phyloP scores from a whole-genome alignment of 2,888 invertebrate species.

The Drosophila nr. fundita region DNA sequence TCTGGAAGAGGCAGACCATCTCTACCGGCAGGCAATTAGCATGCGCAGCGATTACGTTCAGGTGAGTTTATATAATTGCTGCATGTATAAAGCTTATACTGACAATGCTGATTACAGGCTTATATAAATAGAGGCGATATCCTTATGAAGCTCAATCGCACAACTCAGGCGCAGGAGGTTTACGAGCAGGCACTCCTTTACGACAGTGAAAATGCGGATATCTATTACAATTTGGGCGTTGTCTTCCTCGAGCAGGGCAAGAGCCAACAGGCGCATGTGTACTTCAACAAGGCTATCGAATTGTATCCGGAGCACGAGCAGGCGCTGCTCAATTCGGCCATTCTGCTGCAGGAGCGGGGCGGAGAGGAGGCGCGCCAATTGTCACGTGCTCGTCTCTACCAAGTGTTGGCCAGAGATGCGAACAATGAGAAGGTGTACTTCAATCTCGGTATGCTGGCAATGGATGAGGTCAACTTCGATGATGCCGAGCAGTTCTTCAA shows the following conservation, averaged over 20 bases:
- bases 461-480: conserved; percentile 96
- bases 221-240: conserved; percentile 97
- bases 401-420: conserved; percentile 88
- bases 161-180: conserved; percentile 96
- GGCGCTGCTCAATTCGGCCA: conserved; percentile 97
- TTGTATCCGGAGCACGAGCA: conserved; percentile 97
- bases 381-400: conserved; percentile 92
- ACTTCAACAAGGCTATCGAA: conserved; percentile 96
- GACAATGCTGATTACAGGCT: conserved; percentile 86
- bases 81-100: neutral
- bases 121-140: conserved; percentile 99
- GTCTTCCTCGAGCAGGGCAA: conserved; percentile 97
- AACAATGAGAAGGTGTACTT: conserved; percentile 97
- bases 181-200: conserved; percentile 96
- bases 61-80: conserved; percentile 82
- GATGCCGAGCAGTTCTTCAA: conserved; percentile 97
- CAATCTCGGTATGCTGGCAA: conserved; percentile 97
- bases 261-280: conserved; percentile 94
- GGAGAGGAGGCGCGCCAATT: conserved; percentile 91
- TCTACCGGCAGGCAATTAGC: conserved; percentile 97
- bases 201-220: conserved; percentile 97
- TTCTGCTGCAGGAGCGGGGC: conserved; percentile 95
- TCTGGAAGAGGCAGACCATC: conserved; percentile 96
- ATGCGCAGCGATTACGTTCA: conserved; percentile 96
- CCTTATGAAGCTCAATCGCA: conserved; percentile 96